These are phyloP conservation scores for Marasmarcha lunaedactyla DNA, from an alignment of 2,888 invertebrate genomes.

Conservation along the genomic window DNA sequence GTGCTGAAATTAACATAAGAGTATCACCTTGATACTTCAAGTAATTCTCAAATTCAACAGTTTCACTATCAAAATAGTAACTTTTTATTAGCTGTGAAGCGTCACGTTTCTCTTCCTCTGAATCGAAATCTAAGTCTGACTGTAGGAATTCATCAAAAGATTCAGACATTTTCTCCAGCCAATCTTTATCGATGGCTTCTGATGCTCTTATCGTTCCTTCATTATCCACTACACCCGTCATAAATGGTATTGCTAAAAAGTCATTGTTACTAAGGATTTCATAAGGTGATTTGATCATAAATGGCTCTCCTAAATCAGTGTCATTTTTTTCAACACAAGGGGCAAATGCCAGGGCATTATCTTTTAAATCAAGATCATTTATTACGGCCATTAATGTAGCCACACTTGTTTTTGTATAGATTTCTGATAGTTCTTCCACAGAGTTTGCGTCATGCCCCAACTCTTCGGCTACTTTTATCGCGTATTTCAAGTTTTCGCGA, in stretches of 20 bases:
- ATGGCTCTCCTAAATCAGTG: constrained; percentile 26
- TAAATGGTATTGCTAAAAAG: constrained; percentile 38
- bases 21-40: constrained; percentile 48
- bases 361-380: constrained; percentile 43
- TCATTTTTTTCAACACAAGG: constrained; percentile 45
- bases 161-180: constrained; percentile 42
- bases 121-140: constrained; percentile 37
- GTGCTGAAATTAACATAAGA: constrained; percentile 43
- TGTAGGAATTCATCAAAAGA: constrained; percentile 43
- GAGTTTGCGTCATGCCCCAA: constrained; percentile 38
- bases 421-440: constrained; percentile 31
- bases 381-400: constrained; percentile 45
- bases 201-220: constrained; percentile 49
- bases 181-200: constrained; percentile 32
- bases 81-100: constrained; percentile 27
- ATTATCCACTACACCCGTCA: constrained; percentile 47
- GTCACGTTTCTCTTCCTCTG: constrained; percentile 21
- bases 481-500: constrained; percentile 42
- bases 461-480: constrained; percentile 41
- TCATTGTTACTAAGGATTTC: constrained; percentile 30
- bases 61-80: constrained; percentile 32
- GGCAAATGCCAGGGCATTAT: constrained; percentile 49
- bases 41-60: constrained; percentile 27
- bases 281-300: constrained; percentile 39
- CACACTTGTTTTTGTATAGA: constrained; percentile 38